A percentile compares a stretch with the other conserved stretches of the same genome.
These are phyloP conservation scores for Ptychoptera contaminata DNA, from an alignment of 2,888 invertebrate species.

Conservation along the genomic window DNA sequence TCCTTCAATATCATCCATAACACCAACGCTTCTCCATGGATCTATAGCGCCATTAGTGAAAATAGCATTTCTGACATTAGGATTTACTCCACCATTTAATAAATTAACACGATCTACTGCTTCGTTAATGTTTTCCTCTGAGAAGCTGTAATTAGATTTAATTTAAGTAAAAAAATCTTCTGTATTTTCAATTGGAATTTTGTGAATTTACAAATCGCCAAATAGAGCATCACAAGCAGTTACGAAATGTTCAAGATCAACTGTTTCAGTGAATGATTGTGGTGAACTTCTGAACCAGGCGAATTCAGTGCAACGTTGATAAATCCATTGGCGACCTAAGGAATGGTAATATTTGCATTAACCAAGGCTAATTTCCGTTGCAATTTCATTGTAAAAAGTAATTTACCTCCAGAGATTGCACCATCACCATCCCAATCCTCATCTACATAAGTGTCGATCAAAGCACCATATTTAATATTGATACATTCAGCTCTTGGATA, in stretches of 20 bases:
- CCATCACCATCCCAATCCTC: too few relatives aligned
- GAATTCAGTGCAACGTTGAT: conserved; percentile 75
- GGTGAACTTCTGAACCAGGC: conserved; percentile 67
- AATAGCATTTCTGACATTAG: conserved; percentile 33
- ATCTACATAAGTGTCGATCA: too few relatives aligned
- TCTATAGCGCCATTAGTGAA: conserved; percentile 38
- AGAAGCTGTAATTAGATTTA: too few relatives aligned
- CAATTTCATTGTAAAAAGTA: too few relatives aligned
- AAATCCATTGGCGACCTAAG: conserved; percentile 58
- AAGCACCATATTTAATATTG: too few relatives aligned
- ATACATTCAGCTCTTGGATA: too few relatives aligned
- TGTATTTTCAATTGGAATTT: too few relatives aligned
- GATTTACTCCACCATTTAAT: conserved; percentile 32
- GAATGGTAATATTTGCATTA: too few relatives aligned
- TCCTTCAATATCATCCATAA: conserved; percentile 10
- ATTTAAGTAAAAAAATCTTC: too few relatives aligned
- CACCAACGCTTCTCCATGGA: conserved; percentile 39
- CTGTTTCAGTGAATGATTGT: conserved; percentile 36
- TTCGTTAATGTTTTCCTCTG: too few relatives aligned
- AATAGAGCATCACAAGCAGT: conserved; percentile 21
- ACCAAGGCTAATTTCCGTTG: too few relatives aligned
- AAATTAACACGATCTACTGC: conserved; percentile 28
- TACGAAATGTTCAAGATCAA: conserved; percentile 19
- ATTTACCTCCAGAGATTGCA: too few relatives aligned
- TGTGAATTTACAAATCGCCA: conserved; percentile 8